Percentiles rank a stretch among this genome's conserved stretches.
These are phyloP conservation scores for Lepidothrix coronata DNA, from an alignment of 2,113 vertebrate species.

Conservation along the genomic window DNA sequence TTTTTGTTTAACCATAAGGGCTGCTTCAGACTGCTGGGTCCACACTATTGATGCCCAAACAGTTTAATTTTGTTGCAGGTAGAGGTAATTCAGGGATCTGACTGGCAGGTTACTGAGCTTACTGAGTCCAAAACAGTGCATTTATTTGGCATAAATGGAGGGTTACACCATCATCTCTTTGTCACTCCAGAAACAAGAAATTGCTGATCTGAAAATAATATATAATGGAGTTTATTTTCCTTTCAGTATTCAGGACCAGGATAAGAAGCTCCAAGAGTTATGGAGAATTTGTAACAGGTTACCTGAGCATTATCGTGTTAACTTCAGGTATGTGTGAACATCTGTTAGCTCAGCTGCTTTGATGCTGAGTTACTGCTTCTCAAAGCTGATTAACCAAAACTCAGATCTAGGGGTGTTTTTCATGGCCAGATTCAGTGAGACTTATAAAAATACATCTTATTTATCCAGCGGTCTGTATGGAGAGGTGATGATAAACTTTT, in stretches of 20 bases:
- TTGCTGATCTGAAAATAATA: not conserved
- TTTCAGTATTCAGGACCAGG: conserved; percentile 88
- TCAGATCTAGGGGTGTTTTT: not conserved
- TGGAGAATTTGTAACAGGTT: conserved; percentile 94
- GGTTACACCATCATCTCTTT: not conserved
- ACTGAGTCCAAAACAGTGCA: not conserved
- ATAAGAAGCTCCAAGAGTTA: conserved; percentile 94
- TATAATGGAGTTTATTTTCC: not conserved
- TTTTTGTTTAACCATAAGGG: not conserved
- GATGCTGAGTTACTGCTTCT: not conserved
- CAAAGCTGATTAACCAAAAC: not conserved
- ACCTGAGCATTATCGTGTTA: conserved; percentile 91
- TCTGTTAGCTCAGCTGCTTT: not conserved
- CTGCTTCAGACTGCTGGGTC: not conserved
- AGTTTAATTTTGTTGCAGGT: not conserved
- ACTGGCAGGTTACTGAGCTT: not conserved
- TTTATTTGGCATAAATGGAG: not conserved
- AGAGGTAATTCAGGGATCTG: not conserved
- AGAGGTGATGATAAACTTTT: not conserved
- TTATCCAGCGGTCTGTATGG: not conserved
- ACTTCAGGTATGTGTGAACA: conserved; percentile 83
- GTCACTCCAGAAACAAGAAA: not conserved
- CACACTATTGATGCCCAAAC: not conserved
- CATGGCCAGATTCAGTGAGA: not conserved
- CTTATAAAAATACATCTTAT: not conserved